Base-by-base conservation (phyloP, 1,140 invertebrate species). In the Hycleus phaleratus region DNA sequence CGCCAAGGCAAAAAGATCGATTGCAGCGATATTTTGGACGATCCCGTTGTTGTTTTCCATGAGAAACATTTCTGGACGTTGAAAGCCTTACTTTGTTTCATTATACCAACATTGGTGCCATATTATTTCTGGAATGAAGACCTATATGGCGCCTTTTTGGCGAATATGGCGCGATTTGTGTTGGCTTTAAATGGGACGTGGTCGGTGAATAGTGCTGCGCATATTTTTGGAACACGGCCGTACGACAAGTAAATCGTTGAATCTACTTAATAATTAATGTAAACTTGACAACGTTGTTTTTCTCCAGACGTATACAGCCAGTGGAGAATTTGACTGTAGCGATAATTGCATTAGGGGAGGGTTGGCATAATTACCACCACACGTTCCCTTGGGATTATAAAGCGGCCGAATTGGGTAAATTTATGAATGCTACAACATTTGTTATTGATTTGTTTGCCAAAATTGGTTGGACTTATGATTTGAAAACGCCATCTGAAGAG, bases 291-390 rank as follows among this genome's bases (percentile, higher is more conserved):
- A 59, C 39, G 38, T 46, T 32, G 46, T 62, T 63, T 45, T 51
- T 9, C 9, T 59, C 18, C 73, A 89, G 87, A 45, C 74, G 75
- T 47, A 83, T 88, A 40, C 80, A 79, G 62, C 84, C 86, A 18
- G 73, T 72, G 7, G 84, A 87, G 72, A 86, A 84, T 66, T 70
- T 74, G 54, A 72, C 73, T 3, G 84, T 87, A 0, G 79, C 83
- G 0, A 58, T 84, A 3, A 61, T 85, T 9, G 73, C 79, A 2
- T 73, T 81, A 60, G 84, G 84, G 0, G 87, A 90, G 75, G 91
- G 91, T 11, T 93, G 88, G 83, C 91, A 95, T 74, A 95, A 94
- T 75, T 96, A 93, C 73, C 93, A 96, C 71, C 93, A 95, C 71
- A 85, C 85, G 0, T 95, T 95, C 73, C 92, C 93, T 1, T 90